These are phyloP conservation scores for Apoderus coryli DNA, from an alignment of 2,888 invertebrate genomes.

Conservation along the genomic window DNA sequence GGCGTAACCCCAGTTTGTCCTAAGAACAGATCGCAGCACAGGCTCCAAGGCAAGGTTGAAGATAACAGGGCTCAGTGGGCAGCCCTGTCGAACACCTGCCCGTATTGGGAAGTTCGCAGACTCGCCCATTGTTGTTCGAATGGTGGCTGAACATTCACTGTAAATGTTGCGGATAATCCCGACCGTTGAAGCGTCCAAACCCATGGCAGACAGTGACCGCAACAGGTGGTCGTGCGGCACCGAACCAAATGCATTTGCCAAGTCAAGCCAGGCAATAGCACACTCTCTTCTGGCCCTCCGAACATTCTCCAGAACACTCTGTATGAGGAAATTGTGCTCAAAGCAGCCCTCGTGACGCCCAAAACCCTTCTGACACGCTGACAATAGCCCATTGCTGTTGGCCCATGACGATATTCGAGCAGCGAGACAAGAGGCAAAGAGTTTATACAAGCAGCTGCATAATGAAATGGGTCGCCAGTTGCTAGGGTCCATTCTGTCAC, in stretches of 20 bases:
- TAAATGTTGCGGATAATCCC: conserved; percentile 13
- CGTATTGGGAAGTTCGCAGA: too few relatives aligned
- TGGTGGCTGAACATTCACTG: too few relatives aligned
- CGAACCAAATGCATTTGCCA: conserved; percentile 28
- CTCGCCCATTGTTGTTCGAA: too few relatives aligned
- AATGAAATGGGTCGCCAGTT: conserved; percentile 25
- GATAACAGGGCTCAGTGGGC: too few relatives aligned
- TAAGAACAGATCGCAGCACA: too few relatives aligned
- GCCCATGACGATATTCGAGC: conserved; percentile 17
- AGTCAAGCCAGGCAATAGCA: too few relatives aligned
- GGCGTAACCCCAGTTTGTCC: conserved; percentile 17
- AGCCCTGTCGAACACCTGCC: conserved; percentile 25
- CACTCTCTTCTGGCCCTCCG: conserved; percentile 18
- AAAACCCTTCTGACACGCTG: conserved; percentile 29
- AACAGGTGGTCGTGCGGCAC: conserved; percentile 21
- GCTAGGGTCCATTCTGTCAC: conserved; percentile 15
- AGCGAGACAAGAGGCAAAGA: conserved; percentile 17
- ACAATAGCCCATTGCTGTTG: conserved; percentile 19
- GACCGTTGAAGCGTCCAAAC: not conserved
- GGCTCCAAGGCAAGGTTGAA: too few relatives aligned
- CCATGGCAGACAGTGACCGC: not conserved
- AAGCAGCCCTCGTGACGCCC: conserved; percentile 24
- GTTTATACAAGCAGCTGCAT: conserved; percentile 18
- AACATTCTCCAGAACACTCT: conserved; percentile 22
- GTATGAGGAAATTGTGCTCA: too few relatives aligned